These are phyloP conservation scores for Catamblyrhynchus diadema DNA, from an alignment of 2,797 vertebrate species.

Conservation along the genomic window DNA sequence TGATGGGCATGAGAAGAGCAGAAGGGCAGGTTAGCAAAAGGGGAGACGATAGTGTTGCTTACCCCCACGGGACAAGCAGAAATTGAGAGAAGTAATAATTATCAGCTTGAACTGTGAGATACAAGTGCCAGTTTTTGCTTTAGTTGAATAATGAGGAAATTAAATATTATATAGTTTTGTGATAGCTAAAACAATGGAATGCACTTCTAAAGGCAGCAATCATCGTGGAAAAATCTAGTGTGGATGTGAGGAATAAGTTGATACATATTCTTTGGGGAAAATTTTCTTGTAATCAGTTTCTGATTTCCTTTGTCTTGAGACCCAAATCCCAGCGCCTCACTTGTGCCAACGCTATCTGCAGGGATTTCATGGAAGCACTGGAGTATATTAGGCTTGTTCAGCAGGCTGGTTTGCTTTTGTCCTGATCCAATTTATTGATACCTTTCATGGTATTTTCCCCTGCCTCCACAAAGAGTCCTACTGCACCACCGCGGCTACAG, in stretches of 20 bases:
- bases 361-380: background rate
- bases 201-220: background rate
- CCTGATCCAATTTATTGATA: background rate
- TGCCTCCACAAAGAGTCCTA: background rate
- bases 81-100: background rate
- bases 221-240: background rate
- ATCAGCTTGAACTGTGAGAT: background rate
- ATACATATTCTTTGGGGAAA: background rate
- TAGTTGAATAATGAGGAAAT: background rate
- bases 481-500: fast-evolving
- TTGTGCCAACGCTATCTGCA: background rate
- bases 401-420: background rate
- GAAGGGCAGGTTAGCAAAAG: background rate
- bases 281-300: background rate
- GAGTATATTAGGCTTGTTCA: background rate
- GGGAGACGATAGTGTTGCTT: background rate
- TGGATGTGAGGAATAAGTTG: background rate
- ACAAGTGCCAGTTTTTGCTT: background rate
- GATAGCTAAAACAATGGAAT: background rate
- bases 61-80: background rate
- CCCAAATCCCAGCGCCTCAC: background rate
- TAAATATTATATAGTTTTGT: background rate
- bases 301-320: background rate
- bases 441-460: background rate
- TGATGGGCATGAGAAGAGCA: background rate